Evolutionary conservation across 2,888 invertebrate genomes (phyloP).

Genomic region (Toxonevra muliebris): DNA sequence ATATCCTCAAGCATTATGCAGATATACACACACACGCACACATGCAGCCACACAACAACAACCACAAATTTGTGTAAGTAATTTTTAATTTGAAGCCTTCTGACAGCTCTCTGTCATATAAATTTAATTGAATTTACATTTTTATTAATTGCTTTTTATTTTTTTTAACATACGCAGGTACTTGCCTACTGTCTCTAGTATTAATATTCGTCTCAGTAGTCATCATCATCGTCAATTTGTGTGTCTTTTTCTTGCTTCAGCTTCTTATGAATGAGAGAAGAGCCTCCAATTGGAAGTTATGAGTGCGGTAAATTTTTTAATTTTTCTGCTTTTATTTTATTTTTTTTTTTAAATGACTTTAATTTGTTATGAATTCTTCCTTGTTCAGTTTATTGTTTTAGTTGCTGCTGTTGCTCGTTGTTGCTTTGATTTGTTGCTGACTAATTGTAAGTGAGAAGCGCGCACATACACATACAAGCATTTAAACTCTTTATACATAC

Average conservation of each 20-base stretch:
- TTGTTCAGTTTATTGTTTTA: conserved; percentile 55
- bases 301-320: background rate
- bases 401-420: conserved; percentile 45
- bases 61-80: conserved; percentile 26
- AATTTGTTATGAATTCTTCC: background rate
- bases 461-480: background rate
- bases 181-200: background rate
- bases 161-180: conserved; percentile 29
- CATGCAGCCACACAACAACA: background rate
- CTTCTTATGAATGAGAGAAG: no score
- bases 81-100: conserved; percentile 59
- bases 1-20: conserved; percentile 6
- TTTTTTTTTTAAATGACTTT: background rate
- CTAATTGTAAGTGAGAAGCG: conserved; percentile 41
- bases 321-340: background rate
- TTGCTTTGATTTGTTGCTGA: conserved; percentile 51
- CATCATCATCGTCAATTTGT: no score
- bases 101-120: conserved; percentile 63
- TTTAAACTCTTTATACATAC: background rate
- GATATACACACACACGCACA: background rate
- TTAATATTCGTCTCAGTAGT: no score
- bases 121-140: conserved; percentile 64
- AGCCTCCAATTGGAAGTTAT: no score
- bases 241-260: no score
- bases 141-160: conserved; percentile 58